These are phyloP conservation scores for Chloropsis cyanopogon DNA, from an alignment of 2,113 vertebrate genomes.

Conservation along the genomic window DNA sequence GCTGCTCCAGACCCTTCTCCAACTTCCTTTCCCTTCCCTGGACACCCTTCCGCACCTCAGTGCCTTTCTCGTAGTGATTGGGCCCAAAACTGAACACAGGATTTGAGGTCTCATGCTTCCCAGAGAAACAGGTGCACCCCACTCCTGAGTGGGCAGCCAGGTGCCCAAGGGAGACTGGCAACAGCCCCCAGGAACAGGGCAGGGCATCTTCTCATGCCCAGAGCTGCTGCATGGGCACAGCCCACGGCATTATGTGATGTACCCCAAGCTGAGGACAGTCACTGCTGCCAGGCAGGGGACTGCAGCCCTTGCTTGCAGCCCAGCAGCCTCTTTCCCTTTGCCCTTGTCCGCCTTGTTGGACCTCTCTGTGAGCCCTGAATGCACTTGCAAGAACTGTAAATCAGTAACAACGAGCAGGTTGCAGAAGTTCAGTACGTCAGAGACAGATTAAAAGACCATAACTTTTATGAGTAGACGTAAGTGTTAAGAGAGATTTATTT, in stretches of 20 bases:
- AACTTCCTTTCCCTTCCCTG: background rate
- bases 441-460: background rate
- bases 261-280: background rate
- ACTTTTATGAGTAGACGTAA: background rate
- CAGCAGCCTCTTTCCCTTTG: background rate
- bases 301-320: background rate
- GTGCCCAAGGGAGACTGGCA: background rate
- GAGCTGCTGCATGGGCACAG: background rate
- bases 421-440: background rate
- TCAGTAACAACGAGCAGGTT: background rate
- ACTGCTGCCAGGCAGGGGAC: background rate
- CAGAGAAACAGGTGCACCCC: background rate
- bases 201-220: background rate
- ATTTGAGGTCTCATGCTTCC: background rate
- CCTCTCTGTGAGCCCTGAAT: background rate
- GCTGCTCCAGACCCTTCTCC: background rate
- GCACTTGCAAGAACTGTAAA: background rate
- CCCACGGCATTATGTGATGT: accelerated
- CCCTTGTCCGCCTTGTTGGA: background rate
- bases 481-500: background rate
- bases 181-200: background rate
- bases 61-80: accelerated
- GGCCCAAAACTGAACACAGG: background rate
- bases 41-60: accelerated
- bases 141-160: background rate